A percentile compares a stretch with the other conserved stretches of the same genome.
Conservation (phyloP, 1,140 invertebrate species). For the Rhizoglyphus robini region DNA sequence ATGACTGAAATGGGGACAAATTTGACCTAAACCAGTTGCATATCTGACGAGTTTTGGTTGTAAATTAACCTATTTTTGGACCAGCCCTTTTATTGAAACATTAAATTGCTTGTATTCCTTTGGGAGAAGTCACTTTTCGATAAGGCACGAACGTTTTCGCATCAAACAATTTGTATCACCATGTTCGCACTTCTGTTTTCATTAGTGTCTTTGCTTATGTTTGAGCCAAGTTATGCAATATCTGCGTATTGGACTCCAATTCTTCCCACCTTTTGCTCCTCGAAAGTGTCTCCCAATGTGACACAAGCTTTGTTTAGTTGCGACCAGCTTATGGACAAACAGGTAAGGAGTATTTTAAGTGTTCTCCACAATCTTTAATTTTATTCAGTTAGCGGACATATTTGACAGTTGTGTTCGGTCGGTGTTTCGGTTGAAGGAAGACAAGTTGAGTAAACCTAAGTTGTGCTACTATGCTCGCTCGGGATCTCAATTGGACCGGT, state of each 20-base stretch:
- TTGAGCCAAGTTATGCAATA: not conserved
- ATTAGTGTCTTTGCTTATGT: too few relatives aligned
- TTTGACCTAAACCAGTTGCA: too few relatives aligned
- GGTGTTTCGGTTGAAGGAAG: not conserved
- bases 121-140: too few relatives aligned
- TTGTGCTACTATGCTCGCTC: slow-evolving; percentile 7
- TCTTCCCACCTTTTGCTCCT: not conserved
- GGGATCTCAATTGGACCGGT: slow-evolving; percentile 9
- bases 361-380: slow-evolving; percentile 2
- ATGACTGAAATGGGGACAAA: not conserved
- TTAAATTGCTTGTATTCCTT: too few relatives aligned
- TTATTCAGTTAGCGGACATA: slow-evolving; percentile 3
- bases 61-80: not conserved
- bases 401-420: slow-evolving; percentile 12
- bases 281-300: not conserved
- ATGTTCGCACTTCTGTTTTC: too few relatives aligned
- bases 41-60: too few relatives aligned
- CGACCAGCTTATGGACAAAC: slow-evolving; percentile 11
- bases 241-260: slow-evolving; percentile 16
- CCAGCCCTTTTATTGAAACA: too few relatives aligned
- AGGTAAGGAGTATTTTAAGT: not conserved
- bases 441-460: not conserved
- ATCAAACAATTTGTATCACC: too few relatives aligned
- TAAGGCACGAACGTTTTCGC: too few relatives aligned
- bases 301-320: slow-evolving; percentile 1